Evolutionary conservation across 2,113 vertebrate species (phyloP), one percentile per base, ranked within the genome.

Genomic region (Xiphophorus hellerii): DNA sequence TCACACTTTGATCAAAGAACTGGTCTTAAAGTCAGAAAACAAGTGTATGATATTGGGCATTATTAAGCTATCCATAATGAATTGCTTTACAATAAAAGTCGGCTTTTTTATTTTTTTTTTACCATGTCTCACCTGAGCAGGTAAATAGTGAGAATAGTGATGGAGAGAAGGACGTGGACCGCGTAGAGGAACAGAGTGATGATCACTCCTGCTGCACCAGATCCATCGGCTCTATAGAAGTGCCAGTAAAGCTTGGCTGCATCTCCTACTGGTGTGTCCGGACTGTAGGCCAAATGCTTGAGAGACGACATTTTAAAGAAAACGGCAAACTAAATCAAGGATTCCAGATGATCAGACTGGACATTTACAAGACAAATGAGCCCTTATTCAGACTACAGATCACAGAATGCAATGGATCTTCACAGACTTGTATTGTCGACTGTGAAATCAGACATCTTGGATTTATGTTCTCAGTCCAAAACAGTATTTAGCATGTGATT

Each of bases 221-320:
- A 96, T 71, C 94, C 92, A 22, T 93, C 92, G 9, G 74, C 91
- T 83, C 93, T 92, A 70, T 93, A 79, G 80, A 98, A 98, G 69
- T 94, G 92, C 97, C 97, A 98, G 87, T 96, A 97, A 31, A 98
- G 95, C 73, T 99, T 99, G 28, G 96, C 95, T 48, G 95, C 96
- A 20, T 99, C 98, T 9, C 95, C 97, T 64, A 95, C 90, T 12
- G 97, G 95, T 60, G 87, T 84, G 11, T 96, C 95, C 9, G 91
- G 87, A n/a, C 87, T 93, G 83, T 93, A 94, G 37, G 87, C 74
- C 69, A 99, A 92, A 74, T 84, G 84, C 97, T 98, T 91, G 63
- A 65, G 69, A 31, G 14, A 82, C 71, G 81, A 15, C 60, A 42
- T 63, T 54, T 64, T 25, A 62, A 65, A 37, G 13, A n/a, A 63